phyloP scores from a whole-genome alignment of 2,797 vertebrate genomes.

The Rhinoraja longicauda region DNA sequence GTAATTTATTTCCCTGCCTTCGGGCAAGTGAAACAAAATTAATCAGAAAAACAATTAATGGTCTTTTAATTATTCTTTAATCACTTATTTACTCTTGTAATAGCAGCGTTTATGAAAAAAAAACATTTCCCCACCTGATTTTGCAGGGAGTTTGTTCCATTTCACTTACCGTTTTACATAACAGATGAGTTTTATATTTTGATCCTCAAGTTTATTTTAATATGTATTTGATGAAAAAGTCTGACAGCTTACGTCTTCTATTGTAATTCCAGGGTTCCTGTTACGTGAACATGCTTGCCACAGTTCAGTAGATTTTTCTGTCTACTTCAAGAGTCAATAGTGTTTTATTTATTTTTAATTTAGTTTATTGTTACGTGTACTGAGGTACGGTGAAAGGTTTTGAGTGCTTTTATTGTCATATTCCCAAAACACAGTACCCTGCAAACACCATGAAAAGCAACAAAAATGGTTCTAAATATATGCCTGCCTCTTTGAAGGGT shows the following conservation, averaged over 20 bases:
- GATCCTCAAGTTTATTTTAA: neutral
- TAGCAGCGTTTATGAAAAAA: neutral
- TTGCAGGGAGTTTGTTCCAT: neutral
- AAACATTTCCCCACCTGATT: neutral
- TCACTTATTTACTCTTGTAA: neutral
- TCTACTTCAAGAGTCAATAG: neutral
- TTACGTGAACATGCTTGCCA: neutral
- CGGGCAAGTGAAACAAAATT: neutral
- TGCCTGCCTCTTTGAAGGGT: too few relatives aligned
- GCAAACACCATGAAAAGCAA: too few relatives aligned
- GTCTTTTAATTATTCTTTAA: neutral
- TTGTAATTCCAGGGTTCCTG: neutral
- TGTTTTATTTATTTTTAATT: too few relatives aligned
- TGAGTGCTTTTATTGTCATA: too few relatives aligned
- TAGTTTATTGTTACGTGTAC: too few relatives aligned
- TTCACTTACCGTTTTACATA: neutral
- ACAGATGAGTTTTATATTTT: neutral
- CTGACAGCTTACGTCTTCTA: neutral
- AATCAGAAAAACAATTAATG: neutral
- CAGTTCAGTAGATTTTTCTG: neutral
- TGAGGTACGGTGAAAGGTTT: too few relatives aligned
- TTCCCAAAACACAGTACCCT: too few relatives aligned
- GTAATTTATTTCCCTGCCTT: neutral
- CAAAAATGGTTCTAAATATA: too few relatives aligned
- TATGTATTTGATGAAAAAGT: slow-evolving; percentile 13